Base-by-base conservation (phyloP, 2,113 vertebrate genomes). In the Xiphophorus maculatus region DNA sequence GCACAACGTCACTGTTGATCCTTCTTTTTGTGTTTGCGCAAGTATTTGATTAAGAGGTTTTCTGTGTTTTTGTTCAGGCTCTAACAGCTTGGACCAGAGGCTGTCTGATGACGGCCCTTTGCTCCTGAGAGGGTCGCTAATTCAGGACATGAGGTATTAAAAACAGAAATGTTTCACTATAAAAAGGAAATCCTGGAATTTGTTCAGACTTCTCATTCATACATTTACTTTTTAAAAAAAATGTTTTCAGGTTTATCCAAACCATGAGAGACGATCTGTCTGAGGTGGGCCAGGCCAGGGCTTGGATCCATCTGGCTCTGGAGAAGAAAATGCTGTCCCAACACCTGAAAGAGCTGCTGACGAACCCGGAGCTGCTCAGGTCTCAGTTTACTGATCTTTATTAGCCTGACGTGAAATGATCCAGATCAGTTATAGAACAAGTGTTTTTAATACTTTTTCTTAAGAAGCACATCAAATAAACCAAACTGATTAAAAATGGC, bases 291-390 rank as follows among this genome's bases (percentile, higher is more conserved):
- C 94, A 96, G 80, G 96, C 97, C 30, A 95, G 97, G 69, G 97
- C 97, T 5, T 99, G 98, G 98, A 98, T 99, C 79, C 94, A 97
- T 14, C 85, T 99, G 84, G 97, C 97, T 60, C 92, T 99, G 76
- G 98, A 99, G 90, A 99, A 99, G 93, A 99, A 99, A 82, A 95
- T 97, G 69, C 88, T 99, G 14, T 99, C 98, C n/a, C 97, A 97
- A 67, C 96, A 99, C 71, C 96, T 99, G 37, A 99, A 97, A 91
- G 96, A 98, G 89, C 90, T 99, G 79, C 95, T 99, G 28, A 95
- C 94, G 94, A 89, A 96, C 96, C 88, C 98, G 82, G 84, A 92
- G 62, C 90, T 93, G 63, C 84, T 93, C 69, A 83, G 85, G 93
- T 93, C 71, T 73, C n/a, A 73, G 25, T 32, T 29, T 13, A 93